Conservation (phyloP, 2,888 invertebrate species). For the Ctena decussata region DNA sequence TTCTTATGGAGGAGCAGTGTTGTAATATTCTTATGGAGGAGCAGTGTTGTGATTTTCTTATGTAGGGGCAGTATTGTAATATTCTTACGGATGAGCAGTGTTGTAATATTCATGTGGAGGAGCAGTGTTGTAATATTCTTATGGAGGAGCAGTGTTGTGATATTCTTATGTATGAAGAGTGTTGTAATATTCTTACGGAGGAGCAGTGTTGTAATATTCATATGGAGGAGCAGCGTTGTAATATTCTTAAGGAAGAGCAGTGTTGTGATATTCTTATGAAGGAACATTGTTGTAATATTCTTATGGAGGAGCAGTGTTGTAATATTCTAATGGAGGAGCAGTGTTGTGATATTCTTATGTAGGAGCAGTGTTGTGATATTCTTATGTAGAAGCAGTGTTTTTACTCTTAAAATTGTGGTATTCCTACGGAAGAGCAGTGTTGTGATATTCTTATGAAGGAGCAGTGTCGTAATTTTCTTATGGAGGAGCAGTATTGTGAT, state of each 20-base stretch:
- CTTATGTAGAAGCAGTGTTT: not conserved
- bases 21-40: not conserved
- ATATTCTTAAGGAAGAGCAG: not conserved
- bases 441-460: not conserved
- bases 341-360: not conserved
- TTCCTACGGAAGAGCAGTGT: not conserved
- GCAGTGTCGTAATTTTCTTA: not conserved
- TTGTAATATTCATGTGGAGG: not conserved
- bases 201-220: not conserved
- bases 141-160: not conserved
- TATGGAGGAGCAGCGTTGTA: not conserved
- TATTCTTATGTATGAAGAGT: not conserved
- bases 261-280: not conserved
- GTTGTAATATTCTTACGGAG: not conserved
- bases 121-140: not conserved
- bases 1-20: not conserved
- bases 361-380: not conserved
- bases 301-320: not conserved
- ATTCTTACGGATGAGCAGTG: not conserved
- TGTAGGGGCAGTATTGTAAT: not conserved
- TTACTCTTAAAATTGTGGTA: too few relatives aligned
- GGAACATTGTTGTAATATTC: not conserved
- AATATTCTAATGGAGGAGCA: not conserved
- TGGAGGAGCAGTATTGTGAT: not conserved
- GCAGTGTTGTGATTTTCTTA: not conserved